These are phyloP conservation scores for Ichneumoninae sp. DNA, from an alignment of 2,888 invertebrate genomes.

Conservation along the genomic window DNA sequence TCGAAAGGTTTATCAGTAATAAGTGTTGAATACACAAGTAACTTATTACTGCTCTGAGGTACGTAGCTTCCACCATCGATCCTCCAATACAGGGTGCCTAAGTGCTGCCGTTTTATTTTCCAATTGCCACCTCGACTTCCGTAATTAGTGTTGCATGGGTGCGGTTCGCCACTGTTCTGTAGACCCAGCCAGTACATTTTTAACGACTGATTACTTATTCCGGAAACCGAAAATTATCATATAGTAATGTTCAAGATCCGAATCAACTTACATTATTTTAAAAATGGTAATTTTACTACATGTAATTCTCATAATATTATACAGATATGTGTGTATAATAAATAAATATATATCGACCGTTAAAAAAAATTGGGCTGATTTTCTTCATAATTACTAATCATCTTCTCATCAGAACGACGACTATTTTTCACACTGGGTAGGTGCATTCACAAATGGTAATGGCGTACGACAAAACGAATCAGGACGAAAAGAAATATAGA, in stretches of 20 bases:
- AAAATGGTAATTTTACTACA: not conserved
- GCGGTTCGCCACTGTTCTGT: not conserved
- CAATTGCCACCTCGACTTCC: not conserved
- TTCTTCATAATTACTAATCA: conserved; percentile 9
- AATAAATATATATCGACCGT: not conserved
- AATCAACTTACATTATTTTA: not conserved
- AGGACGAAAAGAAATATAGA: conserved; percentile 22
- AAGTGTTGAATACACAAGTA: not conserved
- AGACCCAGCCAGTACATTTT: conserved; percentile 1
- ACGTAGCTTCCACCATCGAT: not conserved
- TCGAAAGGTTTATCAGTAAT: not conserved
- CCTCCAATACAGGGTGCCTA: not conserved
- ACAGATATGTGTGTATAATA: not conserved
- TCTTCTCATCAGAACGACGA: conserved; percentile 35
- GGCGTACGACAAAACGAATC: conserved; percentile 35
- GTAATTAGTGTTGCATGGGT: not conserved
- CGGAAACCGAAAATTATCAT: not conserved
- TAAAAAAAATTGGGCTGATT: not conserved
- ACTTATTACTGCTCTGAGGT: not conserved
- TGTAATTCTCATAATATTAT: not conserved
- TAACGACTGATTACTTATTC: not conserved
- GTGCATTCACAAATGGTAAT: conserved; percentile 50
- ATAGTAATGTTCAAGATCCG: not conserved
- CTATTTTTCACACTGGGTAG: not conserved
- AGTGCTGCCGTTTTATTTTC: not conserved